Conservation (phyloP, 2,797 vertebrate species). For the Phrynocephalus guinanensis region DNA sequence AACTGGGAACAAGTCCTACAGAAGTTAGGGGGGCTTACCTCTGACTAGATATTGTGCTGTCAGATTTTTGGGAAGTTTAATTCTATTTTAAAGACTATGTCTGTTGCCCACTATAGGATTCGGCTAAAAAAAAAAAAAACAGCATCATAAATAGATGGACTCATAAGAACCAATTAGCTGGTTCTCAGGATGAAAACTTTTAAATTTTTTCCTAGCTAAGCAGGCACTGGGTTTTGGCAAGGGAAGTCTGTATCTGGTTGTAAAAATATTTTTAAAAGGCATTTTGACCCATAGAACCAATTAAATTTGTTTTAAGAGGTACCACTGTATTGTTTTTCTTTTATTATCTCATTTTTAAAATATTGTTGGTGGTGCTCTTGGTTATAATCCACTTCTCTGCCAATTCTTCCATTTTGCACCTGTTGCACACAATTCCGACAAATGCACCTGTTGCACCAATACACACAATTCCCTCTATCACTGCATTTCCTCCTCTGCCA, state of each 20-base stretch:
- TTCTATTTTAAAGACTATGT: slow-evolving; percentile 20
- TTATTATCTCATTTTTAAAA: not conserved
- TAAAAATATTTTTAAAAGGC: no score
- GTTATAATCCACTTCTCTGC: not conserved
- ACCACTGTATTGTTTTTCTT: not conserved
- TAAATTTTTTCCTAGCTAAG: no score
- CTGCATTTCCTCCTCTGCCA: not conserved
- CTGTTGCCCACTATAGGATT: slow-evolving; percentile 7
- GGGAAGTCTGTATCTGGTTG: no score
- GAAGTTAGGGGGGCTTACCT: not conserved
- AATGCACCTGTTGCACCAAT: not conserved
- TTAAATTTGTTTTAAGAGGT: no score
- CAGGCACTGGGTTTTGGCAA: no score
- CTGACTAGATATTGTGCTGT: not conserved
- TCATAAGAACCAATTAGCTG: not conserved
- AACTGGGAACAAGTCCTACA: not conserved
- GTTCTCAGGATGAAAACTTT: not conserved
- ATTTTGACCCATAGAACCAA: no score
- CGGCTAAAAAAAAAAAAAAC: slow-evolving; percentile 35
- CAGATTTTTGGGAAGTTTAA: not conserved
- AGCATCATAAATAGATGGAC: slow-evolving; percentile 40
- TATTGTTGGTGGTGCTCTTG: not conserved
- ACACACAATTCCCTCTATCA: not conserved
- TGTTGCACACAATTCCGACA: not conserved
- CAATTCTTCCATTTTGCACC: slow-evolving; percentile 3